Conservation (phyloP, 2,113 vertebrate species). For the Progne subis region DNA sequence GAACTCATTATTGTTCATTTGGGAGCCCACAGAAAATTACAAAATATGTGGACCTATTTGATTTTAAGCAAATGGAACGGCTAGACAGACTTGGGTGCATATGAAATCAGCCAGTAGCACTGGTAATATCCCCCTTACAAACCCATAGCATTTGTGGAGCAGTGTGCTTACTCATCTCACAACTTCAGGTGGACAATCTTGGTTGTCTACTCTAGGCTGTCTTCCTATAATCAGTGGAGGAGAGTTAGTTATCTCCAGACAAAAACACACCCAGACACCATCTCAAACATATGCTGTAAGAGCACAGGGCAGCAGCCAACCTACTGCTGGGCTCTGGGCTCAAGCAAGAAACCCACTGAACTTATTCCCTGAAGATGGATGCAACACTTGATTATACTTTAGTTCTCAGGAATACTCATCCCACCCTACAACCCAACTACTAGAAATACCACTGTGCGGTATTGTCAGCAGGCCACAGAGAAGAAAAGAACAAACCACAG, state of each 20-base stretch:
- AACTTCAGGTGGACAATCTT: neutral
- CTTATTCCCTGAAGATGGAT: neutral
- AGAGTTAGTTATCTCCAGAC: neutral
- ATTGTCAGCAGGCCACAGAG: neutral
- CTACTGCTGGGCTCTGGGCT: neutral
- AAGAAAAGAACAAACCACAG: neutral
- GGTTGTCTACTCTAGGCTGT: neutral
- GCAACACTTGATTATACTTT: neutral
- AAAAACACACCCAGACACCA: neutral
- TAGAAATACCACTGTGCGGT: neutral
- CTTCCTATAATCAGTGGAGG: neutral
- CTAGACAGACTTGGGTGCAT: neutral
- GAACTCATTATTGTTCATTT: neutral
- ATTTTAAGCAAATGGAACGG: neutral
- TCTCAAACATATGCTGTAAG: neutral
- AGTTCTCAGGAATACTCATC: neutral
- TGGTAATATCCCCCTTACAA: neutral
- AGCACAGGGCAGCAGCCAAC: neutral
- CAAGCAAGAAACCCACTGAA: neutral
- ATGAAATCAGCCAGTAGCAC: neutral
- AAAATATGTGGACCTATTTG: neutral
- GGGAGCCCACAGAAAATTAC: neutral
- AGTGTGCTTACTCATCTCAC: neutral
- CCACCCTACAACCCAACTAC: neutral
- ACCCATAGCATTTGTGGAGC: neutral